phyloP scores from a whole-genome alignment of 1,140 invertebrate genomes.

The Bombyx mori region DNA sequence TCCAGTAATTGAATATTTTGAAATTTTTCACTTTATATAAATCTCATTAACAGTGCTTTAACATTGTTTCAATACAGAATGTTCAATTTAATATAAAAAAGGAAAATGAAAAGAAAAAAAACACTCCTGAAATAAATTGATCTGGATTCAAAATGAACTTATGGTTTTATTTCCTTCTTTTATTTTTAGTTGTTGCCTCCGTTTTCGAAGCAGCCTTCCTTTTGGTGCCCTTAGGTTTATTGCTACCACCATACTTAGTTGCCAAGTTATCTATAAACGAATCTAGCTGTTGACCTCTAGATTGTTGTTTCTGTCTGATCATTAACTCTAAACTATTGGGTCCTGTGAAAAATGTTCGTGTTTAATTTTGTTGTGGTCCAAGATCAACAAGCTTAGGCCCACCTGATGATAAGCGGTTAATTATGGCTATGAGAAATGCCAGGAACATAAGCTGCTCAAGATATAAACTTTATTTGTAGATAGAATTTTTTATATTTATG shows the following conservation, averaged over 20 bases:
- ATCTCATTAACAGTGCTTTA: neutral
- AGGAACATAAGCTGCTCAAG: too few relatives aligned
- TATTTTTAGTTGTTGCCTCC: conserved; percentile 32
- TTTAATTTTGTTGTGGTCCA: too few relatives aligned
- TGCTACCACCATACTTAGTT: conserved; percentile 54
- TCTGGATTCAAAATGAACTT: neutral
- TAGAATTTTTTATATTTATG: too few relatives aligned
- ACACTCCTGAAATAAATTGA: too few relatives aligned
- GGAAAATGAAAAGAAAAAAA: neutral
- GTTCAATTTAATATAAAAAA: neutral
- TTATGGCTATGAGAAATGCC: too few relatives aligned
- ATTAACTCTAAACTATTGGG: conserved; percentile 53
- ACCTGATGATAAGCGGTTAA: too few relatives aligned
- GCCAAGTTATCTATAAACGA: conserved; percentile 59
- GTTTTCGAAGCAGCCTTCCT: conserved; percentile 40
- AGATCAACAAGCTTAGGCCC: too few relatives aligned
- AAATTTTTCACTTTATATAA: neutral
- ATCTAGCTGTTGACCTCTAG: conserved; percentile 50
- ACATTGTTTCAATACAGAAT: neutral
- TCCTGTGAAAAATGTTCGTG: conserved; percentile 26
- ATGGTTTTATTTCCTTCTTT: conserved; percentile 38
- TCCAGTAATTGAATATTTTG: neutral
- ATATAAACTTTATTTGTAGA: too few relatives aligned
- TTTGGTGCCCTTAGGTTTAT: conserved; percentile 39
- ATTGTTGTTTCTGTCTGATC: conserved; percentile 54